phyloP scores from a whole-genome alignment of 2,888 invertebrate species.

The Drosophila atripex region DNA sequence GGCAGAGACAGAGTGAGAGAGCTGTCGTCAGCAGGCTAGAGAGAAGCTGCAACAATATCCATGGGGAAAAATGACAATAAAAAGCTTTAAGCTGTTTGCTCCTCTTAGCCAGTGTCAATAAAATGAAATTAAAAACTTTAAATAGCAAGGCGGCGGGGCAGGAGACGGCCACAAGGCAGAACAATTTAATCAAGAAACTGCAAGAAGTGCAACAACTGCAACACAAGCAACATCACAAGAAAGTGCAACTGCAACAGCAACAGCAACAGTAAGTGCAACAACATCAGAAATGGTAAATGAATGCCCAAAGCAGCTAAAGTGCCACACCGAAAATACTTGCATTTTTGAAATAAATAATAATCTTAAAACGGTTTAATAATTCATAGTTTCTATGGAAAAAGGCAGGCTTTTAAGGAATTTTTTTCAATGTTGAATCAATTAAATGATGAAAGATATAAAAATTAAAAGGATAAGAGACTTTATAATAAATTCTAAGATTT shows the following conservation, averaged over 20 bases:
- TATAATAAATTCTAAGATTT: too few relatives aligned
- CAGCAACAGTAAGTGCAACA: not conserved
- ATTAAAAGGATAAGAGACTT: too few relatives aligned
- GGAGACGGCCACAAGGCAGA: conserved; percentile 31
- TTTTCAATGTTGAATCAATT: too few relatives aligned
- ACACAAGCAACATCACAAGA: too few relatives aligned
- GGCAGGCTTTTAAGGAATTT: too few relatives aligned
- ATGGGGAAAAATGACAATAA: conserved; percentile 10
- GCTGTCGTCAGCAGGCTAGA: conserved; percentile 48
- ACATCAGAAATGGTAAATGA: conserved; percentile 64
- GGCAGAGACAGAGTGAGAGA: conserved; percentile 39
- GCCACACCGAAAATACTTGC: not conserved
- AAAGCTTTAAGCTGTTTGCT: conserved; percentile 37
- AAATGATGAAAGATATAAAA: too few relatives aligned
- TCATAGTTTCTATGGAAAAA: too few relatives aligned
- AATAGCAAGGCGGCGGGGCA: conserved; percentile 47
- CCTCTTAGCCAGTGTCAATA: conserved; percentile 61
- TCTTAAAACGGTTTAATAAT: too few relatives aligned
- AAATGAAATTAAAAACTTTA: conserved; percentile 76
- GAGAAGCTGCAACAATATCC: not conserved
- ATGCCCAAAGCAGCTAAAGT: conserved; percentile 51
- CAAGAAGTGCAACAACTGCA: conserved; percentile 3
- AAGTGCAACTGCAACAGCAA: not conserved
- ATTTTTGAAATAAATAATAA: too few relatives aligned
- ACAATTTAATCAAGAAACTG: conserved; percentile 75